Evolutionary conservation across 2,888 invertebrate genomes (phyloP).

Genomic region (Luperina testacea): DNA sequence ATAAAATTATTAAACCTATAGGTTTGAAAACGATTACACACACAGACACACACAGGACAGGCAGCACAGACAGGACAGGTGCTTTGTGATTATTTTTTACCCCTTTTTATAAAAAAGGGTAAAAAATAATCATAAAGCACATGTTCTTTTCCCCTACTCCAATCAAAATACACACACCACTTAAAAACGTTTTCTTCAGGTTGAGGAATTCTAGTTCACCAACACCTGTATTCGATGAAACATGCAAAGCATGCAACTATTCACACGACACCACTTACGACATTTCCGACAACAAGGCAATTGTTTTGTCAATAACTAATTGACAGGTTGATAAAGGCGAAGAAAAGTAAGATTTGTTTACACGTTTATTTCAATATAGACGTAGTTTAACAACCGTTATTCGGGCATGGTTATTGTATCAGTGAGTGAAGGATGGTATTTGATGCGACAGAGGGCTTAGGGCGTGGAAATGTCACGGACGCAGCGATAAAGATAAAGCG

Average conservation of each 20-base stretch:
- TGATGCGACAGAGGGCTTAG: slow-evolving; percentile 70
- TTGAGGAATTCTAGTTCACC: background rate
- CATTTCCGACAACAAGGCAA: background rate
- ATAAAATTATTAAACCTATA: too few species aligned
- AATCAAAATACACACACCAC: background rate
- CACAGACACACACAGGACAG: too few species aligned
- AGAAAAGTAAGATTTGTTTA: background rate
- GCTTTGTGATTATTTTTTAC: too few species aligned
- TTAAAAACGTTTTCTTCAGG: background rate
- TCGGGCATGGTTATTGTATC: slow-evolving; percentile 63
- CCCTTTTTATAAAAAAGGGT: too few species aligned
- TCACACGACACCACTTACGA: background rate
- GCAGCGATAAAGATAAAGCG: slow-evolving; percentile 79
- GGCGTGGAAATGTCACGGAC: slow-evolving; percentile 87
- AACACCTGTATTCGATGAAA: slow-evolving; percentile 3
- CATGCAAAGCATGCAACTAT: slow-evolving; percentile 19
- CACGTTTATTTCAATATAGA: slow-evolving; percentile 13
- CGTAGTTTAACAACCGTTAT: slow-evolving; percentile 49
- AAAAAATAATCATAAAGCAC: too few species aligned
- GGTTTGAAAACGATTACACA: too few species aligned
- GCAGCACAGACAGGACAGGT: too few species aligned
- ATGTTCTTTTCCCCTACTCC: background rate
- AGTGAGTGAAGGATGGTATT: slow-evolving; percentile 71
- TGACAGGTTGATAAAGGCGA: slow-evolving; percentile 5
- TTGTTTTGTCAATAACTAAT: background rate